Conservation (phyloP, 2,113 vertebrate genomes). For the Tenebrosternarchus preto region DNA sequence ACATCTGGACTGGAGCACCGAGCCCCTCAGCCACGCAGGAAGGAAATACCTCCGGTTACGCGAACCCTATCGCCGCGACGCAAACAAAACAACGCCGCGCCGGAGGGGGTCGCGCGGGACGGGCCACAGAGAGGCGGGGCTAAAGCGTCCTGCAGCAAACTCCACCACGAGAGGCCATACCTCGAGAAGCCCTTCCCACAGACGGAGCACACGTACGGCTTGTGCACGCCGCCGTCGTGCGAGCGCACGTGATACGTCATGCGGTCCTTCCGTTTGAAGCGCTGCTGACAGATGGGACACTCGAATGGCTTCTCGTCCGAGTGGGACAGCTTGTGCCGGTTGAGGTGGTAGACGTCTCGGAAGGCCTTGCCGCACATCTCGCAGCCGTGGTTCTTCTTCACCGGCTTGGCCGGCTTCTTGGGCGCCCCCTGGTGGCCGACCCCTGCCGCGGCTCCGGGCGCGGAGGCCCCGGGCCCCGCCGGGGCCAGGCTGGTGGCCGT, state of each 20-base stretch:
- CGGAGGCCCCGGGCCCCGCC: constrained; percentile 75
- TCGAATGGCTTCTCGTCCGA: constrained; percentile 98
- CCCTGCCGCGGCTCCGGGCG: constrained; percentile 65
- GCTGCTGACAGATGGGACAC: constrained; percentile 97
- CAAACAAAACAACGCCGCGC: too few relatives aligned
- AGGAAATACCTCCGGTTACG: too few relatives aligned
- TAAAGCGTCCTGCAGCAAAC: too few relatives aligned
- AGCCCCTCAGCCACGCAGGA: too few relatives aligned
- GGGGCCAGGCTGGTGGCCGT: constrained; percentile 94
- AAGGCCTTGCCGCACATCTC: constrained; percentile 99
- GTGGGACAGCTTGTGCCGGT: constrained; percentile 98
- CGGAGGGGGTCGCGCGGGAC: too few relatives aligned
- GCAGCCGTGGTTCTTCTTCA: constrained; percentile 98
- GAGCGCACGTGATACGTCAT: constrained; percentile 99
- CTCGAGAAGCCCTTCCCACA: constrained; percentile 99
- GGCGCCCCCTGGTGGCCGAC: constrained; percentile 78
- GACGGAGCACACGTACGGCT: constrained; percentile 97
- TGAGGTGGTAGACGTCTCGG: constrained; percentile 98
- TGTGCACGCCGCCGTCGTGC: constrained; percentile 96
- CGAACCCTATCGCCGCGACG: too few relatives aligned
- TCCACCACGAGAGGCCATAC: constrained; percentile 65
- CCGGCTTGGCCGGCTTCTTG: constrained; percentile 94
- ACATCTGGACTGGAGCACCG: too few relatives aligned
- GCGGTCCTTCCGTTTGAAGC: constrained; percentile 98
- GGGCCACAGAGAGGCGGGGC: too few relatives aligned